Percentiles rank a stretch among this genome's conserved stretches.
phyloP scores from a whole-genome alignment of 1,140 invertebrate genomes.

The Steinernema khuongi region DNA sequence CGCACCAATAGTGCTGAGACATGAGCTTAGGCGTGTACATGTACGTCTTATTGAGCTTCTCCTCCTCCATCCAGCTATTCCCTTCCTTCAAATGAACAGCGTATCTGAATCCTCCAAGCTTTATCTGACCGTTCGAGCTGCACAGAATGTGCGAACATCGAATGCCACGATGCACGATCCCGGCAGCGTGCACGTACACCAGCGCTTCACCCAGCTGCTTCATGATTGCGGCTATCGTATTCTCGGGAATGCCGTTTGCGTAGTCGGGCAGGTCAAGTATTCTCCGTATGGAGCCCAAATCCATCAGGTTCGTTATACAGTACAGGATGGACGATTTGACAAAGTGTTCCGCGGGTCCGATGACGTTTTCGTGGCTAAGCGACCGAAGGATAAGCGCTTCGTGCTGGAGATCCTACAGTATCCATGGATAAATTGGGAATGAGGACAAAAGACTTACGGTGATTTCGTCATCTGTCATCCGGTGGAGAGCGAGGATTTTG shows the following conservation, averaged over 20 bases:
- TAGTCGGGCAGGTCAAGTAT: background rate
- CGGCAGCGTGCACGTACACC: background rate
- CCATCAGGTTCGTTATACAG: too few relatives aligned
- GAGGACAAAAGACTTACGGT: background rate
- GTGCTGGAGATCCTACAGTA: background rate
- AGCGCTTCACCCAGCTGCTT: background rate
- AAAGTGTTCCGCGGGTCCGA: background rate
- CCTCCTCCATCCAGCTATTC: background rate
- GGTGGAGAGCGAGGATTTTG: too few relatives aligned
- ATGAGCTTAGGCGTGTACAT: background rate
- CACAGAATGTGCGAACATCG: background rate
- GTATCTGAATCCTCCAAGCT: background rate
- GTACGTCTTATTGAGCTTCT: background rate
- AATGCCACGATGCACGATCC: background rate
- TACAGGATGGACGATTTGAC: too few relatives aligned
- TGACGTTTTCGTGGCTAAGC: background rate
- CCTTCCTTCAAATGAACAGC: background rate
- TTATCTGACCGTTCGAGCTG: background rate
- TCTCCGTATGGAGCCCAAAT: background rate
- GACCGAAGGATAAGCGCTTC: background rate
- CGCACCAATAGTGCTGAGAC: background rate
- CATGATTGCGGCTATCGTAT: background rate
- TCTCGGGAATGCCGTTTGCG: background rate
- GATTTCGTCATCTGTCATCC: too few relatives aligned
- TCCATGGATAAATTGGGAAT: too few relatives aligned